A percentile compares a stretch with the other conserved stretches of the same genome.
Evolutionary conservation across 2,113 vertebrate species (phyloP).

Genomic region (Petrocephalus microphthalmus): DNA sequence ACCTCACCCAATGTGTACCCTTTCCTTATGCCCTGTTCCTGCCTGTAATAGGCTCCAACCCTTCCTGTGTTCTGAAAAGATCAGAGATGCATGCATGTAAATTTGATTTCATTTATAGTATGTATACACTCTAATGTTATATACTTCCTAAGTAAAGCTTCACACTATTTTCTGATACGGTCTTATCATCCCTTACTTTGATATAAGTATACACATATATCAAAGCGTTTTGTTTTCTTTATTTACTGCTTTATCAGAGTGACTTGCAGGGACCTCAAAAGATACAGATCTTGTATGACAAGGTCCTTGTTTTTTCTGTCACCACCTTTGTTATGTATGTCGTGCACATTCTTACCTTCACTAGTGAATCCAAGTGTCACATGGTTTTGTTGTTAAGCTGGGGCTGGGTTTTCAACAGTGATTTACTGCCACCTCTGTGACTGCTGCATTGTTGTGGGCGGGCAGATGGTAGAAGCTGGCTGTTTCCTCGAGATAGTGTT

Average conservation of each 20-base stretch:
- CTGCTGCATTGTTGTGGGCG: neutral
- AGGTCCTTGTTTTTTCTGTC: neutral
- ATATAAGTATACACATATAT: neutral
- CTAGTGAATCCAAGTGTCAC: neutral
- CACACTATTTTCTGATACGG: neutral
- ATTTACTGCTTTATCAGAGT: neutral
- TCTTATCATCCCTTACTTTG: neutral
- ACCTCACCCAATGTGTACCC: neutral
- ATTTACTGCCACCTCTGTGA: neutral
- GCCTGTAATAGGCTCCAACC: neutral
- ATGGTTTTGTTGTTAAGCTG: neutral
- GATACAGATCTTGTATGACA: neutral
- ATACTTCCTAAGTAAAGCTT: neutral
- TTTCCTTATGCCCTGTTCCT: neutral
- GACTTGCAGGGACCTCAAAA: neutral
- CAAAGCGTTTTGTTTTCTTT: neutral
- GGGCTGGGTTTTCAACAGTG: neutral
- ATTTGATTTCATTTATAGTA: neutral
- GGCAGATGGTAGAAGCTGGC: neutral
- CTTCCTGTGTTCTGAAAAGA: neutral
- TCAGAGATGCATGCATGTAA: no score
- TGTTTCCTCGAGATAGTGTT: neutral
- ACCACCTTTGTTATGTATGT: neutral
- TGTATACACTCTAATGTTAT: neutral
- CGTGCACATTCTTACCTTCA: neutral